These are phyloP conservation scores for Dolomedes plantarius DNA, from an alignment of 2,888 invertebrate genomes.

Conservation along the genomic window DNA sequence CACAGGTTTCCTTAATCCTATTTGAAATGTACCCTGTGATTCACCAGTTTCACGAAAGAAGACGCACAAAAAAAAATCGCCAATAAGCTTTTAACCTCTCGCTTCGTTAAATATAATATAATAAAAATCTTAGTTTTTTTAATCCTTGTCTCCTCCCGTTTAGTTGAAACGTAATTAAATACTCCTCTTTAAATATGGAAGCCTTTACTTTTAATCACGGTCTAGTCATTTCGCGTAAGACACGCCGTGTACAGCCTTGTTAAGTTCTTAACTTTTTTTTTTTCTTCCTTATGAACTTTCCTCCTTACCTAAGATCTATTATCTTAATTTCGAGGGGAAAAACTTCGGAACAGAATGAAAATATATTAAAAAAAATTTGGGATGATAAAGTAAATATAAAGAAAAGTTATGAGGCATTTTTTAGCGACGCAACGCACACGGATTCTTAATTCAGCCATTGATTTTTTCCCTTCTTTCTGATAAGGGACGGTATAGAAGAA, in stretches of 20 bases:
- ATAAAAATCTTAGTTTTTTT: neutral
- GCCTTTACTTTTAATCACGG: conserved; percentile 2
- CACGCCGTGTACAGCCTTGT: neutral
- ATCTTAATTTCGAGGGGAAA: neutral
- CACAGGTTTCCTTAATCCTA: too few relatives aligned
- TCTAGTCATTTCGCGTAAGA: neutral
- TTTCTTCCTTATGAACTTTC: neutral
- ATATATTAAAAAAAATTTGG: neutral
- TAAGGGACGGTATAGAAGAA: neutral
- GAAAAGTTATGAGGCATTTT: neutral
- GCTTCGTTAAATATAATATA: neutral
- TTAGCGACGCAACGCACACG: neutral
- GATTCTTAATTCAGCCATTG: neutral
- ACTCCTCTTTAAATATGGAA: neutral
- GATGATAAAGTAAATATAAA: conserved; percentile 11
- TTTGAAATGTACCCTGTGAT: too few relatives aligned
- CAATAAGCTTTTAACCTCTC: neutral
- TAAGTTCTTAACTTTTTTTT: neutral
- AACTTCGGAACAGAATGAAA: neutral
- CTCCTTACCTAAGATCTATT: neutral
- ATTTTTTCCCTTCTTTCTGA: neutral
- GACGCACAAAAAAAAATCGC: neutral
- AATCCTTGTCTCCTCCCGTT: neutral
- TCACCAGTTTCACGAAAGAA: neutral
- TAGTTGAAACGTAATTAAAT: conserved; percentile 8